phyloP scores from a whole-genome alignment of 2,113 vertebrate species.

The Charadrius vociferus region DNA sequence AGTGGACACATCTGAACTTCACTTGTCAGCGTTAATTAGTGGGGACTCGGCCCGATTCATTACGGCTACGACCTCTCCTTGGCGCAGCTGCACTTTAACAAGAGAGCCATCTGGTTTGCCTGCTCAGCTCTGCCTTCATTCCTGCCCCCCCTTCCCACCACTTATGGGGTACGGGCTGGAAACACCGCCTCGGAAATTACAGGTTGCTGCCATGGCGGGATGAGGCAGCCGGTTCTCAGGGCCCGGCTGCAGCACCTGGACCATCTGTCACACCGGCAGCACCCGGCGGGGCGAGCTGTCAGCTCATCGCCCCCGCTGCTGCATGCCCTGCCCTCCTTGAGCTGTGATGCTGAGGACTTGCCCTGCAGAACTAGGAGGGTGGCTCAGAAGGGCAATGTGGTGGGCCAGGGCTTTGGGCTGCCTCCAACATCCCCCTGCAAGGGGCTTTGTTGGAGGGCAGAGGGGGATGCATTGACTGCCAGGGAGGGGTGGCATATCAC shows the following conservation, averaged over 20 bases:
- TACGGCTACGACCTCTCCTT: neutral
- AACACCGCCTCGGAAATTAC: neutral
- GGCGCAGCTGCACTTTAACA: constrained; percentile 69
- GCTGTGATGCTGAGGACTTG: fast-evolving
- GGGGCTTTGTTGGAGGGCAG: fast-evolving
- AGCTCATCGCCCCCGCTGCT: fast-evolving
- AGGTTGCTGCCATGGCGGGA: neutral
- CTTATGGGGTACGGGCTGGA: neutral
- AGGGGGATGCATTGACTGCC: fast-evolving
- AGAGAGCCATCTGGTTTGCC: constrained; percentile 69
- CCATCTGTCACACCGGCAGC: neutral
- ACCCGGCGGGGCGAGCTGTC: neutral
- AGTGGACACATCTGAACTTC: constrained; percentile 32
- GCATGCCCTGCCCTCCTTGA: no score
- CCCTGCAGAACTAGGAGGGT: fast-evolving
- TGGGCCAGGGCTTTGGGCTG: fast-evolving
- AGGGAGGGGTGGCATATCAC: fast-evolving
- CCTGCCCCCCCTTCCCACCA: neutral
- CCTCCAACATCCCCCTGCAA: fast-evolving
- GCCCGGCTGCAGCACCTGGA: neutral
- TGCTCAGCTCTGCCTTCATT: neutral
- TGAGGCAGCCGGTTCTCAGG: neutral
- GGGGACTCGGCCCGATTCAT: constrained; percentile 13
- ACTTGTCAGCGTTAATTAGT: constrained; percentile 49
- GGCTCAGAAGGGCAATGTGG: fast-evolving